Evolutionary conservation across 2,888 invertebrate species (phyloP).

Genomic region (Parelbella ahira): DNA sequence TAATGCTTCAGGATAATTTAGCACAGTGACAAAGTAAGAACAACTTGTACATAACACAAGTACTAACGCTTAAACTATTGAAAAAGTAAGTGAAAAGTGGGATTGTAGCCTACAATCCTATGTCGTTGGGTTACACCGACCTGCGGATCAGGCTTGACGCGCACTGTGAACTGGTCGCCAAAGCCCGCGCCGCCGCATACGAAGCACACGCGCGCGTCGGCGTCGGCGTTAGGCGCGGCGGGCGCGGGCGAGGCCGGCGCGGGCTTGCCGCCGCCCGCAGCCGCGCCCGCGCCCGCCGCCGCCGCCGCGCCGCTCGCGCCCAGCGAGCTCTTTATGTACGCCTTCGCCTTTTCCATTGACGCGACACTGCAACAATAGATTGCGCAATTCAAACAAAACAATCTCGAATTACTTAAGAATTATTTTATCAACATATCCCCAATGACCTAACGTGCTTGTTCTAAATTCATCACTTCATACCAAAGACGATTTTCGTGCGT

Average conservation of each 20-base stretch:
- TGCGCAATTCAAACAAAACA: no score
- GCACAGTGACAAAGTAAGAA: no score
- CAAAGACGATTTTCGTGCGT: no score
- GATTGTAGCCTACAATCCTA: no score
- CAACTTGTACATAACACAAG: no score
- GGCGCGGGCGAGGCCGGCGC: slow-evolving; percentile 80
- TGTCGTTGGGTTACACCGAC: slow-evolving; percentile 35
- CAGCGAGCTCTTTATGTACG: slow-evolving; percentile 86
- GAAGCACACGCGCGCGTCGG: slow-evolving; percentile 73
- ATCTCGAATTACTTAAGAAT: no score
- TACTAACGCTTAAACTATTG: no score
- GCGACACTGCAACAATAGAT: slow-evolving; percentile 36
- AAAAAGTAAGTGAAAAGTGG: no score
- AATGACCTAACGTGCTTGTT: no score
- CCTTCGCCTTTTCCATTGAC: slow-evolving; percentile 84
- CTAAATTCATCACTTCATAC: no score
- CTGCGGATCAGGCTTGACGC: slow-evolving; percentile 74
- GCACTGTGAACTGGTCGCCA: slow-evolving; percentile 84
- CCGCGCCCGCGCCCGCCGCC: slow-evolving; percentile 61
- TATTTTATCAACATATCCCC: no score
- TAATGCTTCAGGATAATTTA: no score
- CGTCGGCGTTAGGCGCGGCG: slow-evolving; percentile 50
- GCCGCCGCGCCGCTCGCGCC: slow-evolving; percentile 77
- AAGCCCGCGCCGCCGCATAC: slow-evolving; percentile 88
- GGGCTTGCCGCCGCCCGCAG: slow-evolving; percentile 81